These are phyloP conservation scores for Paralichthys olivaceus DNA, from an alignment of 2,113 vertebrate genomes.

Conservation along the genomic window DNA sequence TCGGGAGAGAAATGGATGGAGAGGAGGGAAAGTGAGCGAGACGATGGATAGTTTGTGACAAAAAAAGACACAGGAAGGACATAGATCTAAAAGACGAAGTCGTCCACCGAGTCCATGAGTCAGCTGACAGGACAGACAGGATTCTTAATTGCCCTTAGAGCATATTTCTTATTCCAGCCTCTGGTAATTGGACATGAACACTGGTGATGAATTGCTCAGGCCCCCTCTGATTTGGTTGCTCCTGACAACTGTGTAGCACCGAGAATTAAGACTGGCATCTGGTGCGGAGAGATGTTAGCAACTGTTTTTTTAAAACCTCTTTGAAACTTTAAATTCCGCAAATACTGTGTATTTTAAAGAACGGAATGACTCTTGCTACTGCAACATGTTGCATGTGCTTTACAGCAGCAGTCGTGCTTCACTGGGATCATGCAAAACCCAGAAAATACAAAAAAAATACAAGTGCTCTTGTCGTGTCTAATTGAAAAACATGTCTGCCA, in stretches of 20 bases:
- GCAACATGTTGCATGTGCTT: no score
- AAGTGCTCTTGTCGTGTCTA: background rate
- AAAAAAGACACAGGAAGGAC: conserved; percentile 58
- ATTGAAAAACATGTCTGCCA: background rate
- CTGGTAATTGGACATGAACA: conserved; percentile 71
- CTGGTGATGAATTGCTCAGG: conserved; percentile 70
- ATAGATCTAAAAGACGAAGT: conserved; percentile 60
- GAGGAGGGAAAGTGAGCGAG: background rate
- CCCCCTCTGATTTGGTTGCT: conserved; percentile 63
- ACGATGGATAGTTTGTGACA: conserved; percentile 63
- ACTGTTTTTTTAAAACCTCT: background rate
- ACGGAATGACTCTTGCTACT: background rate
- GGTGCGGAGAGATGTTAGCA: background rate
- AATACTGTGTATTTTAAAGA: no score
- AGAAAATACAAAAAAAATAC: background rate
- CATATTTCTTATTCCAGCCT: conserved; percentile 66
- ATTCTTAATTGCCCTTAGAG: conserved; percentile 69
- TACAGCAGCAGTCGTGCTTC: background rate
- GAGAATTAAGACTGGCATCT: conserved; percentile 56
- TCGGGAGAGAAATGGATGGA: background rate
- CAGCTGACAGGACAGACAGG: conserved; percentile 59
- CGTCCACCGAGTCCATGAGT: conserved; percentile 43
- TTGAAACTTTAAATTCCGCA: no score
- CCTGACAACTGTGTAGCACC: conserved; percentile 43
- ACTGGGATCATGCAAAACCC: background rate